Conservation (phyloP, 2,888 invertebrate species). For the Dicyrtoma fusca region DNA sequence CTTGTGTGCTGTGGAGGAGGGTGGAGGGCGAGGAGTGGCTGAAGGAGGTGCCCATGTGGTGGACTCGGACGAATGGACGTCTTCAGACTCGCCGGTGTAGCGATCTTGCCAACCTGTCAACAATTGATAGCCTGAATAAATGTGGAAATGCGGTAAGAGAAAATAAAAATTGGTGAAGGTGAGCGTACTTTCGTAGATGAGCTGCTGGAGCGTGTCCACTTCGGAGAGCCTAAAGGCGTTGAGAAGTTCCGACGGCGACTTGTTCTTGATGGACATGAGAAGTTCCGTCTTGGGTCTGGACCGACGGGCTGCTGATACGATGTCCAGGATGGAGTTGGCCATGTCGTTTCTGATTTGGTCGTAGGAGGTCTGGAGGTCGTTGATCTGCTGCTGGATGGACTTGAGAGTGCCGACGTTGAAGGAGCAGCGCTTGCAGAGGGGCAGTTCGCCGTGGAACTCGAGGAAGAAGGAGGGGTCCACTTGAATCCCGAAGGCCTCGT, state of each 20-base stretch:
- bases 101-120: slow-evolving; percentile 36
- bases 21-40: too few relatives aligned
- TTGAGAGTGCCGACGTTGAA: slow-evolving; percentile 48
- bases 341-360: slow-evolving; percentile 43
- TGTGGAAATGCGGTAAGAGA: too few relatives aligned
- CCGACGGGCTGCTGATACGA: slow-evolving; percentile 38
- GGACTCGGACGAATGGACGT: too few relatives aligned
- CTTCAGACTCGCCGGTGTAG: slow-evolving; percentile 17
- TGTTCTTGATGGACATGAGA: slow-evolving; percentile 14
- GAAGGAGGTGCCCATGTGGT: too few relatives aligned
- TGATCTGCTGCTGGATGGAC: slow-evolving; percentile 41
- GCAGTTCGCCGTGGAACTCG: slow-evolving; percentile 18
- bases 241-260: slow-evolving; percentile 12
- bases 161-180: too few relatives aligned
- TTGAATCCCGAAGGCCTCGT: slow-evolving; percentile 38
- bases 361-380: slow-evolving; percentile 42
- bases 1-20: too few relatives aligned
- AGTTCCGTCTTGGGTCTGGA: slow-evolving; percentile 16
- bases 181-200: slow-evolving; percentile 50
- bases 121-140: background rate
- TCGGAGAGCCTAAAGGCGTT: slow-evolving; percentile 27
- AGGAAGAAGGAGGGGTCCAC: slow-evolving; percentile 28
- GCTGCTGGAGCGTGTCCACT: slow-evolving; percentile 44
- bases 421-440: slow-evolving; percentile 40
- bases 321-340: slow-evolving; percentile 49